Base-by-base conservation (phyloP, 1,140 invertebrate species). In the Bradynema listronoti region DNA sequence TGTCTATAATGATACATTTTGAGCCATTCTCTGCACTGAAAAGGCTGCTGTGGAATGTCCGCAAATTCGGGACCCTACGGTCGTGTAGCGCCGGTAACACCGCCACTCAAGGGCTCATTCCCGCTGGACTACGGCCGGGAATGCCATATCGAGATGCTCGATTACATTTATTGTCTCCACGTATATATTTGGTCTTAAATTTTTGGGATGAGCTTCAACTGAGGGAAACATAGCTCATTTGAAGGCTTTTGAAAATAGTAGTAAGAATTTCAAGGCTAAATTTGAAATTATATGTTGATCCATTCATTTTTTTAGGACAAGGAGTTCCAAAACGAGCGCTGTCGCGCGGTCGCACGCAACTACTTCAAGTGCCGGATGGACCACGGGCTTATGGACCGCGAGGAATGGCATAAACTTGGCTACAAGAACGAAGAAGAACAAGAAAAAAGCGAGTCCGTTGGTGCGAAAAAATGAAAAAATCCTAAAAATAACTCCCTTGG, bases 361-460 rank as follows among this genome's bases (percentile, higher is more conserved):
- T 96, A 96, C 77, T 83, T 96, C 49, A 83, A 83, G 42, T 96
- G 92, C 79, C 85, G 92, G 69, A 96, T 96, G 91, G 85, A 93
- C 45, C 86, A 90, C 73, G 63, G 63, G n/a, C 33, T 65, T 29
- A 65, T 65, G 63, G 63, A 65, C 42, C 22, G 49, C 25, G 61
- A 65, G 4, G 58, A 63, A 14, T 65, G 58, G 61, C 14, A 24
- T 11, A 51, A 36, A 36, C 42, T 63, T 24, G 61, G 61, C 30
- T 63, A 42, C 32, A 32, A 32, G 30, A 19, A 32, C 19, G n/a
- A 19, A n/a, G 34, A 42, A 1, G 41, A 25, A 47, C 29, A 47
- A 56, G 34, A 56, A 36, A 41, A n/a, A n/a, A n/a, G n/a, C n/a
- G n/a, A n/a, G n/a, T n/a, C n/a, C n/a, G n/a, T n/a, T n/a, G n/a